Evolutionary conservation across 1,140 invertebrate genomes (phyloP).

Genomic region (Ridgeia piscesae): DNA sequence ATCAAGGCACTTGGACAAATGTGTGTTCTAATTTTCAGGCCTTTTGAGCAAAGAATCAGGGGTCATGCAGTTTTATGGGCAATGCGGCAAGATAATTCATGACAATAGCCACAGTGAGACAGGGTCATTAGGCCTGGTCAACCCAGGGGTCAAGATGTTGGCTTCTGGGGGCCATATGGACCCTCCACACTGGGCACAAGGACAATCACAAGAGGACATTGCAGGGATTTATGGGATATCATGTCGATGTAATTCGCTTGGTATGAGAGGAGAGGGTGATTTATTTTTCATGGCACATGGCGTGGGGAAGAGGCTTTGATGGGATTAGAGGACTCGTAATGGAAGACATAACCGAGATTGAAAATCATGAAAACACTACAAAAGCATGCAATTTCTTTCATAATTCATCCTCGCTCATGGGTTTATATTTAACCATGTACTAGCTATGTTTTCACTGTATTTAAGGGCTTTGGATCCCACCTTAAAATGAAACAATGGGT

Average conservation of each 20-base stretch:
- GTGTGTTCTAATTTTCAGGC: neutral
- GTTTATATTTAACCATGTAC: neutral
- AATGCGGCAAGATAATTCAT: neutral
- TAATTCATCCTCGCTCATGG: neutral
- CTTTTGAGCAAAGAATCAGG: neutral
- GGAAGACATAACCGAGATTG: neutral
- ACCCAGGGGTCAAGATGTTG: neutral
- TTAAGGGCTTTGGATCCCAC: too few relatives aligned
- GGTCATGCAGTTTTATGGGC: neutral
- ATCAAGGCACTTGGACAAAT: neutral
- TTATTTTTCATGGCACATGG: neutral
- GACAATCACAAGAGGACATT: neutral
- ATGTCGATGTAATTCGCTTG: neutral
- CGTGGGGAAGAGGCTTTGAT: neutral
- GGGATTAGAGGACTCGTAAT: neutral
- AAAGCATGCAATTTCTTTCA: neutral
- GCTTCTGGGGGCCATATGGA: neutral
- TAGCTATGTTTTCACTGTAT: neutral
- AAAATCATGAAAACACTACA: neutral
- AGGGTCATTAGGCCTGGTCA: neutral
- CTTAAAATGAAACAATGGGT: too few relatives aligned
- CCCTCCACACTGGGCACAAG: neutral
- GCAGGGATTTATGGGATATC: neutral
- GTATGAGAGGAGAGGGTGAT: neutral
- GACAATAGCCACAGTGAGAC: neutral